A percentile compares a stretch with the other conserved stretches of the same genome.
These are phyloP conservation scores for Pipistrellus kuhlii DNA, from an alignment of 2,797 vertebrate genomes.

Conservation along the genomic window DNA sequence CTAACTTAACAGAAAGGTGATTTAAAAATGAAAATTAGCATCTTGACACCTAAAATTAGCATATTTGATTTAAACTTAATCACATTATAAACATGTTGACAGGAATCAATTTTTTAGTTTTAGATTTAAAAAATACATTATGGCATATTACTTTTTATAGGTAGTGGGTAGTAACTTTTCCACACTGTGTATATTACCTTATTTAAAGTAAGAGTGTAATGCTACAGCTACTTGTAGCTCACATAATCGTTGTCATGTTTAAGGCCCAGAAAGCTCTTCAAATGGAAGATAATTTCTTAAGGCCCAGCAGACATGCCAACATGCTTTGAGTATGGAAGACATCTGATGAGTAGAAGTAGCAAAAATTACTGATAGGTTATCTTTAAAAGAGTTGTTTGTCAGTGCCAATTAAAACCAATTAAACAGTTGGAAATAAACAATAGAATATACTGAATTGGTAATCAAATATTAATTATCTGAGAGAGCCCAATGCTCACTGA, in stretches of 20 bases:
- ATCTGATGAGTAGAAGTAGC: neutral
- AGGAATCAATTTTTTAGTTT: neutral
- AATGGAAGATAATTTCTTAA: neutral
- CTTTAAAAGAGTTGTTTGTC: neutral
- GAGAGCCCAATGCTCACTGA: neutral
- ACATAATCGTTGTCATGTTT: neutral
- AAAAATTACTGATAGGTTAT: neutral
- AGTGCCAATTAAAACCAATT: neutral
- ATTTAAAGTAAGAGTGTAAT: neutral
- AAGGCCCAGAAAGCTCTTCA: neutral
- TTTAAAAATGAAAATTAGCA: neutral
- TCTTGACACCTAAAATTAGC: neutral
- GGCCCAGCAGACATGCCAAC: neutral
- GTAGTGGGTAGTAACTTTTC: neutral
- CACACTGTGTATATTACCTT: neutral
- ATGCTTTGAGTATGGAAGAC: neutral
- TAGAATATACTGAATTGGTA: neutral
- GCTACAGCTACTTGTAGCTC: neutral
- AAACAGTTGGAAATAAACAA: neutral
- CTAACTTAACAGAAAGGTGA: neutral
- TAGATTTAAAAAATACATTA: neutral
- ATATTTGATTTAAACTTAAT: constrained; percentile 14
- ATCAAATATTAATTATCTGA: neutral
- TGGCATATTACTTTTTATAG: neutral
- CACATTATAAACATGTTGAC: neutral